These are phyloP conservation scores for Polyploca ridens DNA, from an alignment of 2,888 invertebrate species.

Conservation along the genomic window DNA sequence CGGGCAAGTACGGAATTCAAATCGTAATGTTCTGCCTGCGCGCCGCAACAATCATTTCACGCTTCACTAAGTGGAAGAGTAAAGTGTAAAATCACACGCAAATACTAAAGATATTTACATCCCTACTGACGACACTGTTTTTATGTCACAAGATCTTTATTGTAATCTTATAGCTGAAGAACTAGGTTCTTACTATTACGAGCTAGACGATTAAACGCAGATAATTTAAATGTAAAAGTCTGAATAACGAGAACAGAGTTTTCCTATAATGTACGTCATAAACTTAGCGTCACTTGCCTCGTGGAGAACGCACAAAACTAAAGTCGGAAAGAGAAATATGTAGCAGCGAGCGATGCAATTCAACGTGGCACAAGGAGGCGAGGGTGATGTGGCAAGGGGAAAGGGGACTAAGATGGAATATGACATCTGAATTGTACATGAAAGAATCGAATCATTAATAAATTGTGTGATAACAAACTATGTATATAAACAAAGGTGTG, in stretches of 20 bases:
- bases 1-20: conserved; percentile 53
- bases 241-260: conserved; percentile 36
- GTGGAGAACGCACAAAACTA: conserved; percentile 47
- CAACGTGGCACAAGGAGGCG: conserved; percentile 50
- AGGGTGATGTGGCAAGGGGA: conserved; percentile 39
- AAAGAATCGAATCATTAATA: conserved; percentile 78
- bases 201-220: conserved; percentile 26
- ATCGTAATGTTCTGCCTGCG: conserved; percentile 53
- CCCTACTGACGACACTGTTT: conserved; percentile 26
- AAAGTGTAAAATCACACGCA: conserved; percentile 73
- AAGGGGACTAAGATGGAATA: conserved; percentile 55
- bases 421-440: conserved; percentile 63
- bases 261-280: conserved; percentile 37
- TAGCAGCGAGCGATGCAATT: conserved; percentile 47
- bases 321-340: conserved; percentile 64
- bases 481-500: conserved; percentile 36
- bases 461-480: conserved; percentile 78
- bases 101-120: conserved; percentile 50
- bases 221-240: conserved; percentile 16
- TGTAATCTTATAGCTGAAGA: conserved; percentile 7
- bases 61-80: conserved; percentile 70
- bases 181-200: conserved; percentile 10
- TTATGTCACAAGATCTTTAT: conserved; percentile 10
- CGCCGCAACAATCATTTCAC: conserved; percentile 68
- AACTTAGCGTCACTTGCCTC: conserved; percentile 38